Conservation (phyloP, 2,113 vertebrate species). For the Zosterops hypoxanthus region DNA sequence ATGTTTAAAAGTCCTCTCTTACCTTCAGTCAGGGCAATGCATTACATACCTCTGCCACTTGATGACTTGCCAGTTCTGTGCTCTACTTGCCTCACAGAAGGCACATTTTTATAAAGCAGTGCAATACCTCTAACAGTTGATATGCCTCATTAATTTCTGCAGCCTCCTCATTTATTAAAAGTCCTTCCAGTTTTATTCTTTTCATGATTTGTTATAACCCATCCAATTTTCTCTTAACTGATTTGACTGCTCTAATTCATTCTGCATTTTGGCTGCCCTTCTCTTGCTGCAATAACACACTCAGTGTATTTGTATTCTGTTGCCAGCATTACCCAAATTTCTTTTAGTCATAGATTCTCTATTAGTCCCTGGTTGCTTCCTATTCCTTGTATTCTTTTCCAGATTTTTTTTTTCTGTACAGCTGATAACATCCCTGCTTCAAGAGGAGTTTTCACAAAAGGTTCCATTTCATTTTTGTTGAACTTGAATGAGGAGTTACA, state of each 20-base stretch:
- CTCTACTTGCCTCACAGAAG: background rate
- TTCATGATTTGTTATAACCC: slow-evolving; percentile 34
- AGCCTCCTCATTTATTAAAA: slow-evolving; percentile 19
- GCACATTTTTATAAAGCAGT: background rate
- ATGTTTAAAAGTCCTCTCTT: background rate
- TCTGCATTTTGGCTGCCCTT: slow-evolving; percentile 38
- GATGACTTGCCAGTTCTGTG: background rate
- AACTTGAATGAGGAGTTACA: background rate
- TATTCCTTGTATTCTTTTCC: background rate
- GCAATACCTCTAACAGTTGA: slow-evolving; percentile 17
- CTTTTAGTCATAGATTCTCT: background rate
- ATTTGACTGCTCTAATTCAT: slow-evolving; percentile 28
- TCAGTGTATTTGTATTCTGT: background rate
- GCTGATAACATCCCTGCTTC: background rate
- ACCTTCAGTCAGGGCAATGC: background rate
- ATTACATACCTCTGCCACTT: background rate
- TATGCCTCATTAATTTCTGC: slow-evolving; percentile 42
- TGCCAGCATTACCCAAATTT: background rate
- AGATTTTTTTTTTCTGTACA: background rate
- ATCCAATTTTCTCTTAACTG: slow-evolving; percentile 47
- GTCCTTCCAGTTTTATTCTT: slow-evolving; percentile 9
- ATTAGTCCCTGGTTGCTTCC: background rate
- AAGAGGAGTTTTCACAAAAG: background rate
- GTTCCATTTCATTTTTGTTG: background rate
- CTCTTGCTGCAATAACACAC: background rate